Evolutionary conservation across 2,113 vertebrate genomes (phyloP), one percentile per base, ranked within the genome.

Genomic region (Ceuthmochares aereus): DNA sequence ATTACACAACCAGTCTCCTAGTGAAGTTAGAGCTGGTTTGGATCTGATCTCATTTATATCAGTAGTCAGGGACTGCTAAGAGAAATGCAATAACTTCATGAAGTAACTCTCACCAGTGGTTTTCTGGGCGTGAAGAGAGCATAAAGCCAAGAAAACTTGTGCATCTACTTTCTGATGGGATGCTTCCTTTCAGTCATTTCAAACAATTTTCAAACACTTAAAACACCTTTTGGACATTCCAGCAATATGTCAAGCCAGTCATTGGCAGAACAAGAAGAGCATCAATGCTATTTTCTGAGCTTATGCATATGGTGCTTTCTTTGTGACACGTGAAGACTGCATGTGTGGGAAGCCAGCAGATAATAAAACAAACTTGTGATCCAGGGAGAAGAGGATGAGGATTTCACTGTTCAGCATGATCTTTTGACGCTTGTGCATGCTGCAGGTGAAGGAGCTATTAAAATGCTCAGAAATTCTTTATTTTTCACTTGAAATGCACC

Each of bases 381-480:
- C 40, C 52, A 30, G 14, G 42, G 62, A 56, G 36, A 88, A 82
- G 43, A 70, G 60, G 56, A 66, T 29, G 37, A 30, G 58, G 47
- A 56, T 68, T 45, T 60, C 19, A 23, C 34, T 73, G 18, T 67
- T 58, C 51, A n/a, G 26, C 47, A 34, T 66, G 18, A 27, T 47
- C n/a, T 37, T 23, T 78, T 89, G 14, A 43, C 43, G 40, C 52
- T 73, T 69, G 36, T 66, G 16, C 22, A 16, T n/a, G 80, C 42
- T 83, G 29, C 76, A 97, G 96, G 85, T 97, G 51, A 97, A 96
- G 75, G 93, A 97, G 45, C 74, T 95, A 58, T 88, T 97, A 82
- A 74, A 91, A 34, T 86, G 90, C 67, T 75, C 96, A 80, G 19
- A 70, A 68, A 36, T 97, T 89, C 68, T 94, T 86, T 97, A 80